Evolutionary conservation across 2,888 invertebrate species (phyloP), one percentile per base, ranked within the genome.

Genomic region (Therioaphis trifolii): DNA sequence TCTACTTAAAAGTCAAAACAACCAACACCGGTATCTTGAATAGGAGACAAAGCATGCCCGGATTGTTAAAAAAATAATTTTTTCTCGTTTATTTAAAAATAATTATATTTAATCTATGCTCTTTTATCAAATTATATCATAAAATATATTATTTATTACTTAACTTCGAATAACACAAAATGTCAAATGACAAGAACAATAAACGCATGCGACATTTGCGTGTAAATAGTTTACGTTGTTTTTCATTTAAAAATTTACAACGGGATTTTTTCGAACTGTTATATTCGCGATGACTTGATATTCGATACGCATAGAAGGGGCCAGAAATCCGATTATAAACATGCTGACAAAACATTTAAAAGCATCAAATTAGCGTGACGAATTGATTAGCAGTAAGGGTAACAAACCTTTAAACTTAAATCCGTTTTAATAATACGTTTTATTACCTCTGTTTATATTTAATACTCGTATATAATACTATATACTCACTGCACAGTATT

Each of bases 321-420:
- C 11, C 15, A 21, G 29, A 27, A 79, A 69, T 79, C 78, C 68
- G 68, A 55, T 79, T 79, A 69, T n/a, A 79, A 68, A 79, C 69
- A 55, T 79, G 78, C 68, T 69, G 68, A 79, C 78, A 69, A 69
- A 79, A 52, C 78, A 55, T 79, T 69, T 79, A 55, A 63, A 77
- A 69, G 55, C 78, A 40, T 68, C 55, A 79, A 79, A 69, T 69
- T 79, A 79, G 68, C 78, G 69, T 78, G 52, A 78, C 68, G 55
- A 69, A 79, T 79, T 69, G 68, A 79, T 79, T 69, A 69, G 40
- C 55, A 55, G 18, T 21, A 29, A 43, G 76, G 61, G 61, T 63
- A 61, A 76, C 76, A 61, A n/a, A 63, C 61, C 61, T 76, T 76
- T 63, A 63, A 76, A 52, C 49, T 66, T 52, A 49, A 77, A 77